Conservation (phyloP, 2,888 invertebrate species). For the Tuberolachnus salignus region DNA sequence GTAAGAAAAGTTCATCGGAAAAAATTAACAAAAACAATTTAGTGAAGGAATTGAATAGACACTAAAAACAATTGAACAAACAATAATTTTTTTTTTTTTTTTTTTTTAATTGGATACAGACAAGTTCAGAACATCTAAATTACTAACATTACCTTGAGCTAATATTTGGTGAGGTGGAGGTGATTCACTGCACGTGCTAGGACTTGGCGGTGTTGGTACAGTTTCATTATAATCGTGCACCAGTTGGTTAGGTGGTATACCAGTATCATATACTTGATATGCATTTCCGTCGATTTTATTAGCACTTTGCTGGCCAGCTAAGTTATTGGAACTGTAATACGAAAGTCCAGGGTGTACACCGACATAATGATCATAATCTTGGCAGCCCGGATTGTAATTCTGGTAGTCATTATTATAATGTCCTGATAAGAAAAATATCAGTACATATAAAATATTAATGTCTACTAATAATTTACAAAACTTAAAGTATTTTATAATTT, state of each 20-base stretch:
- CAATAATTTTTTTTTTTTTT: too few relatives aligned
- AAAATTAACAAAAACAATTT: too few relatives aligned
- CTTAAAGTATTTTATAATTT: background rate
- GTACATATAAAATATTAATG: background rate
- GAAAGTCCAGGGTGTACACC: conserved; percentile 42
- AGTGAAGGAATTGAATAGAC: too few relatives aligned
- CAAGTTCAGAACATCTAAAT: background rate
- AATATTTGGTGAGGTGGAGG: conserved; percentile 61
- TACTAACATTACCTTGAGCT: conserved; percentile 55
- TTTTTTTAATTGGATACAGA: too few relatives aligned
- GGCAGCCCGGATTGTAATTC: conserved; percentile 42
- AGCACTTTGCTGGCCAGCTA: conserved; percentile 12
- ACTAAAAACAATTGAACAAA: too few relatives aligned
- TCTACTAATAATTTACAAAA: background rate
- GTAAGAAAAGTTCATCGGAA: background rate
- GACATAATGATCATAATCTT: conserved; percentile 51
- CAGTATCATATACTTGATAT: conserved; percentile 56
- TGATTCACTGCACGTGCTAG: conserved; percentile 62
- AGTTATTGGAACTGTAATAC: conserved; percentile 38
- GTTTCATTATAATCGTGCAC: conserved; percentile 61
- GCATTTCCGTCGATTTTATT: conserved; percentile 36
- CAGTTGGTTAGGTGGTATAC: conserved; percentile 58
- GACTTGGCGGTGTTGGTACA: conserved; percentile 61
- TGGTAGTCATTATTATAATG: conserved; percentile 53
- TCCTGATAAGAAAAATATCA: conserved; percentile 11